Evolutionary conservation across 2,797 vertebrate genomes (phyloP).

Genomic region (Semaprochilodus insignis): DNA sequence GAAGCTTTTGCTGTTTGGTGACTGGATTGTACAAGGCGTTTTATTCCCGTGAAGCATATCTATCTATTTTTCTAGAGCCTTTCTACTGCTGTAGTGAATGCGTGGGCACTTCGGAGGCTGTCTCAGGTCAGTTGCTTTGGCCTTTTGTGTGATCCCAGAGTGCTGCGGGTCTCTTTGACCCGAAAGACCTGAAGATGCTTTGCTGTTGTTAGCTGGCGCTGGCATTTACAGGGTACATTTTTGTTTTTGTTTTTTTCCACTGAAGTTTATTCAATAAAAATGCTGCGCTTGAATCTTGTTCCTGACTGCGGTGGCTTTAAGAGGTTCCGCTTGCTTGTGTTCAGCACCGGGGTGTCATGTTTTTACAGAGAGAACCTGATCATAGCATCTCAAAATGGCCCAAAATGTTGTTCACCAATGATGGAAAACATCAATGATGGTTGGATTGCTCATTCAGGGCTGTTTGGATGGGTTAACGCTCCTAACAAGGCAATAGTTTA

Average conservation of each 20-base stretch:
- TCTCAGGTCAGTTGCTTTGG: slow-evolving; percentile 53
- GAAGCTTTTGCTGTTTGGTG: slow-evolving; percentile 25
- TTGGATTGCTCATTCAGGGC: too few species aligned
- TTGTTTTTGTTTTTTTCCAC: slow-evolving; percentile 26
- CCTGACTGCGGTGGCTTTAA: background rate
- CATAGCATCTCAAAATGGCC: too few species aligned
- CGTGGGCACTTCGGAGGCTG: slow-evolving; percentile 29
- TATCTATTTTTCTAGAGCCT: slow-evolving; percentile 57
- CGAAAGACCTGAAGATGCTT: slow-evolving; percentile 1
- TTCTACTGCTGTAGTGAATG: slow-evolving; percentile 37
- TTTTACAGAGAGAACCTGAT: too few species aligned
- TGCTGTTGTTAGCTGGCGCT: slow-evolving; percentile 32
- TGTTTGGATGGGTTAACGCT: too few species aligned
- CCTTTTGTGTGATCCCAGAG: slow-evolving; percentile 25
- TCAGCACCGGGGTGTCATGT: too few species aligned
- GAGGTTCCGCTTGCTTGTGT: background rate
- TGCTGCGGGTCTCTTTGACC: slow-evolving; percentile 22
- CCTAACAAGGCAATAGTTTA: too few species aligned
- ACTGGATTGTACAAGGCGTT: slow-evolving; percentile 40
- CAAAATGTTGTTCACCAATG: too few species aligned
- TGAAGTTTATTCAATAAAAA: slow-evolving; percentile 51
- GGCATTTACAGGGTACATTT: slow-evolving; percentile 38
- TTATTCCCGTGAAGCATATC: slow-evolving; percentile 52
- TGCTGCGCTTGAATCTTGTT: slow-evolving; percentile 1
- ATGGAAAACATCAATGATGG: too few species aligned